A percentile compares a stretch with the other conserved stretches of the same genome.
Conservation (phyloP, 2,113 vertebrate species). For the Phylloscopus whistleri region DNA sequence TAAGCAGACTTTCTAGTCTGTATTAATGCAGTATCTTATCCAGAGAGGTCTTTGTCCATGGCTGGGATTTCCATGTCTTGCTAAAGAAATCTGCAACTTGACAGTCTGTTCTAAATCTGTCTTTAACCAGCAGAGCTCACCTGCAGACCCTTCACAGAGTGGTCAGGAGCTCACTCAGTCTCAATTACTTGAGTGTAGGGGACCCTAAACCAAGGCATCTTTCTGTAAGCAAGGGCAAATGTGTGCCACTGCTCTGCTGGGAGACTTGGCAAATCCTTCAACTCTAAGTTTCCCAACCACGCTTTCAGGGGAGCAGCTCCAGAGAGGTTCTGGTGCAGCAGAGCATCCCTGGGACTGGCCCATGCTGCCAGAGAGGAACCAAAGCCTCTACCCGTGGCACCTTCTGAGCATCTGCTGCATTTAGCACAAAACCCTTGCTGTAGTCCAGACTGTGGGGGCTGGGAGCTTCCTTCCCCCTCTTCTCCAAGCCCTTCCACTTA, state of each 20-base stretch:
- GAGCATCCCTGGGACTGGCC: not conserved
- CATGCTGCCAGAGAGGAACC: rapidly evolving
- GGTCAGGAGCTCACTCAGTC: not conserved
- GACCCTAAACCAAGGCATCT: not conserved
- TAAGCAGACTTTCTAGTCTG: not conserved
- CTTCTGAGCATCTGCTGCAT: not conserved
- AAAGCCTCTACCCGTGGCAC: not conserved
- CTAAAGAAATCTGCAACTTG: not conserved
- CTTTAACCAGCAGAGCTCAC: not conserved
- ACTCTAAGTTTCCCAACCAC: not conserved
- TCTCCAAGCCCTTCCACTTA: conserved; percentile 44
- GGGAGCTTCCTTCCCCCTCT: not conserved
- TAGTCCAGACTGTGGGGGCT: not conserved
- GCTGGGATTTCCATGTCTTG: not conserved
- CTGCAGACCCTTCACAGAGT: not conserved
- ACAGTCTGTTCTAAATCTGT: not conserved
- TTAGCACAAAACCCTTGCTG: not conserved
- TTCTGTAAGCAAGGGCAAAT: not conserved
- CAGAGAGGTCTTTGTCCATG: not conserved
- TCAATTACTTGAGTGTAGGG: not conserved
- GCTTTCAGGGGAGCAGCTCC: not conserved
- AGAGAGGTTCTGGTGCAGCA: not conserved
- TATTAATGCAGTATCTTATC: not conserved
- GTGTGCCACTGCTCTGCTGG: not conserved
- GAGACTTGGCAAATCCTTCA: not conserved